Conservation (phyloP, 2,888 invertebrate genomes). For the Trachelus iudaicus region DNA sequence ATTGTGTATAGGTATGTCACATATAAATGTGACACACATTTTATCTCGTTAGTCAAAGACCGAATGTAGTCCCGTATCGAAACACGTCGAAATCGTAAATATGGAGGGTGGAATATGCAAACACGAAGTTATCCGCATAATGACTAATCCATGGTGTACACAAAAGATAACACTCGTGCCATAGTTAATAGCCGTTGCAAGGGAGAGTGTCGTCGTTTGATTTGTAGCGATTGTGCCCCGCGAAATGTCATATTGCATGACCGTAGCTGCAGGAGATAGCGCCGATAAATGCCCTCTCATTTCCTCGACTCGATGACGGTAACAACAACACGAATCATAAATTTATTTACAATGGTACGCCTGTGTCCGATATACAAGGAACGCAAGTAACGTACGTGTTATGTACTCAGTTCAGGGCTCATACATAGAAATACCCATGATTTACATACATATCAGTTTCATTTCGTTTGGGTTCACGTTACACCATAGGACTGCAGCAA, state of each 20-base stretch:
- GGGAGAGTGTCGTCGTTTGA: conserved; percentile 22
- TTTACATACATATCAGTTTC: conserved; percentile 55
- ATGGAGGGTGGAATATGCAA: conserved; percentile 5
- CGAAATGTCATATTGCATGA: conserved; percentile 16
- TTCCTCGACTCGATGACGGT: conserved; percentile 6
- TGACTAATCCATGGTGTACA: conserved; percentile 28
- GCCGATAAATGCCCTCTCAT: conserved; percentile 8
- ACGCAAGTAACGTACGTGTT: neutral
- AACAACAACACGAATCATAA: conserved; percentile 5
- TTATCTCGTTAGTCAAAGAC: too few relatives aligned
- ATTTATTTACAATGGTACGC: conserved; percentile 7
- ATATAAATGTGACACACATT: too few relatives aligned
- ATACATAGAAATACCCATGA: conserved; percentile 48
- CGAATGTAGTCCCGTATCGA: too few relatives aligned
- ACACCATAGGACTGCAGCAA: conserved; percentile 5
- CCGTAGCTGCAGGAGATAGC: neutral
- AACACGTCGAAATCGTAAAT: too few relatives aligned
- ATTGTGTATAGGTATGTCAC: neutral
- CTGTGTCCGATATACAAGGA: neutral
- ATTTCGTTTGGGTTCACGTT: conserved; percentile 32
- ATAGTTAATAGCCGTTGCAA: neutral
- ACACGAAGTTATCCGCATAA: conserved; percentile 25
- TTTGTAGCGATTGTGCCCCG: conserved; percentile 48
- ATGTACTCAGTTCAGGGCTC: conserved; percentile 16
- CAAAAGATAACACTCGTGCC: neutral